Conservation (phyloP, 2,888 invertebrate genomes). For the Leucophora obtusa region DNA sequence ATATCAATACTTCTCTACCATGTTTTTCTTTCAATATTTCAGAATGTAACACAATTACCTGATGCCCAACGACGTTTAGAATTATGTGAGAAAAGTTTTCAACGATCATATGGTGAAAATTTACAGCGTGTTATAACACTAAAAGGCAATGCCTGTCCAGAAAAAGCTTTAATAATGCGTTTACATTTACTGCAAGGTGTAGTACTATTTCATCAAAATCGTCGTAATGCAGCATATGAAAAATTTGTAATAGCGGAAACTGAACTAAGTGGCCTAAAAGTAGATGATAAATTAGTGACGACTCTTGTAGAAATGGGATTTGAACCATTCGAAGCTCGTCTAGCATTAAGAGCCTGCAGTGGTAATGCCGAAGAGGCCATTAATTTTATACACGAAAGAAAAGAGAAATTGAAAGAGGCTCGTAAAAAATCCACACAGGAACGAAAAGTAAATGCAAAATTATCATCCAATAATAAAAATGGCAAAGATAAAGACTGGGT, state of each 20-base stretch:
- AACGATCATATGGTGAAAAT: slow-evolving; percentile 83
- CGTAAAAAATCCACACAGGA: slow-evolving; percentile 80
- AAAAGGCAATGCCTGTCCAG: slow-evolving; percentile 82
- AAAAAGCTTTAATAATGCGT: slow-evolving; percentile 87
- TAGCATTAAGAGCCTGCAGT: slow-evolving; percentile 82
- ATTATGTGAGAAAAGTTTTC: slow-evolving; percentile 84
- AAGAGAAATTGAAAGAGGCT: slow-evolving; percentile 79
- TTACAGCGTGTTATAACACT: slow-evolving; percentile 82
- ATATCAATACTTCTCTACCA: too few relatives aligned
- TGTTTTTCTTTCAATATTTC: not conserved
- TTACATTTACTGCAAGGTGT: slow-evolving; percentile 89
- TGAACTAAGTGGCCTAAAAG: slow-evolving; percentile 83
- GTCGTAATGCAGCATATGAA: slow-evolving; percentile 81
- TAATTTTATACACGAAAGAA: slow-evolving; percentile 82
- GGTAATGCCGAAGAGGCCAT: slow-evolving; percentile 83
- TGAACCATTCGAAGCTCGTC: slow-evolving; percentile 83
- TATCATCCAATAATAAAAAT: slow-evolving; percentile 59
- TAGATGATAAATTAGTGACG: slow-evolving; percentile 80
- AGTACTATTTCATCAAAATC: slow-evolving; percentile 87
- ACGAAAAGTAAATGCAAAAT: slow-evolving; percentile 75
- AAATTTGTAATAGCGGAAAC: slow-evolving; percentile 82
- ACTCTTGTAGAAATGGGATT: slow-evolving; percentile 83
- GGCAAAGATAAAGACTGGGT: slow-evolving; percentile 71
- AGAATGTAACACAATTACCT: slow-evolving; percentile 84
- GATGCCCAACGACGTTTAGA: slow-evolving; percentile 85